Percentiles rank a stretch among this genome's conserved stretches.
These are phyloP conservation scores for Spea bombifrons DNA, from an alignment of 2,113 vertebrate species.

Conservation along the genomic window DNA sequence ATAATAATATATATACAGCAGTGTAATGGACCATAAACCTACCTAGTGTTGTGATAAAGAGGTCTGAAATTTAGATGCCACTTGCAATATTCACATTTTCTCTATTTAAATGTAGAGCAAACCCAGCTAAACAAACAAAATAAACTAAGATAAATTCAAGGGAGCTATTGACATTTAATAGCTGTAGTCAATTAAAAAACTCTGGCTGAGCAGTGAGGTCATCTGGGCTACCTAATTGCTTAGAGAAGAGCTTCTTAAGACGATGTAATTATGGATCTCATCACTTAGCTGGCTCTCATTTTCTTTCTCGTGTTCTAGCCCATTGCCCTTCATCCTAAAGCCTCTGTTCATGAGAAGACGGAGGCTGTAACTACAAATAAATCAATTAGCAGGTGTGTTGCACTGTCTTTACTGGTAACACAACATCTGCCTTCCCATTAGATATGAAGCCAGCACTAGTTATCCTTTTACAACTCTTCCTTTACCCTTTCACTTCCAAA, in stretches of 20 bases:
- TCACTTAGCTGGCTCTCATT: conserved; percentile 71
- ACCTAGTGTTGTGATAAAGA: no score
- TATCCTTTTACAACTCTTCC: not conserved
- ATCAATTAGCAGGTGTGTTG: conserved; percentile 78
- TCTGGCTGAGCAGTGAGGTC: conserved; percentile 67
- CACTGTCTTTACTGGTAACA: conserved; percentile 64
- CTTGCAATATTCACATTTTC: not conserved
- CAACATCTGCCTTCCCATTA: conserved; percentile 45
- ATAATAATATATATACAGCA: no score
- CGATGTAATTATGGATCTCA: conserved; percentile 77
- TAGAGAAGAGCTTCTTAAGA: conserved; percentile 73
- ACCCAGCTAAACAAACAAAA: not conserved
- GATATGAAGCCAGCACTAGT: not conserved
- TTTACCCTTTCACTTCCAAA: not conserved
- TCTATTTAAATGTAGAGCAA: not conserved
- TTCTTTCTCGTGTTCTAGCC: conserved; percentile 73
- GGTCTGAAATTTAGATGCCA: no score
- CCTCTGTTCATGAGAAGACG: conserved; percentile 70
- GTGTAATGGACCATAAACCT: no score
- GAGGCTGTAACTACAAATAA: conserved; percentile 73
- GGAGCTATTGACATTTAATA: conserved; percentile 50
- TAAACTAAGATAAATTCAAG: conserved; percentile 12
- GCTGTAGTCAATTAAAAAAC: conserved; percentile 63
- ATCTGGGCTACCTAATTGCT: conserved; percentile 76
- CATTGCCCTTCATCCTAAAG: conserved; percentile 77